A percentile compares a stretch with the other conserved stretches of the same genome.
phyloP scores from a whole-genome alignment of 2,113 vertebrate genomes.

The Pomatostomus ruficeps region DNA sequence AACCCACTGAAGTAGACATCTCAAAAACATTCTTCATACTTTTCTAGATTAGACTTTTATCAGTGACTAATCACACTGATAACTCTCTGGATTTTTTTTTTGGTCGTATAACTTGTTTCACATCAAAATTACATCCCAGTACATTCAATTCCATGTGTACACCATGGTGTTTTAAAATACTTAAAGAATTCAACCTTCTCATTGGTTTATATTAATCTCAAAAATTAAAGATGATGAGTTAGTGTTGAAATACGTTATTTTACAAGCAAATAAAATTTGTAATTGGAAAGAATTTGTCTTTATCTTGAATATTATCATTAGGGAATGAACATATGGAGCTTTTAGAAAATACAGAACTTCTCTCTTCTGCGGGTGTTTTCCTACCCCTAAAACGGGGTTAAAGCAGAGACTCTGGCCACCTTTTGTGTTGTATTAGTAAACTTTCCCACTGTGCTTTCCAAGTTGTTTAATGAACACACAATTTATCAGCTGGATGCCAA shows the following conservation, averaged over 20 bases:
- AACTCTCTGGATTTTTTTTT: background rate
- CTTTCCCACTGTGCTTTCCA: constrained; percentile 4
- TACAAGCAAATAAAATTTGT: background rate
- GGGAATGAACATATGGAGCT: background rate
- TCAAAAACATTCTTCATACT: background rate
- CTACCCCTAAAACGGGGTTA: background rate
- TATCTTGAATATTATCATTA: background rate
- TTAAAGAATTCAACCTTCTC: background rate
- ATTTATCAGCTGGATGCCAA: background rate
- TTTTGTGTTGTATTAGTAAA: constrained; percentile 31
- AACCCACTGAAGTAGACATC: background rate
- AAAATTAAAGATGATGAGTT: background rate
- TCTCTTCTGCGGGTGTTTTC: background rate
- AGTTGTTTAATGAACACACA: background rate
- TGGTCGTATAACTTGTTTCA: background rate
- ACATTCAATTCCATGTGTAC: background rate
- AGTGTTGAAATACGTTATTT: background rate
- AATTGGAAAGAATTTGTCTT: background rate
- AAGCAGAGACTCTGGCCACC: background rate
- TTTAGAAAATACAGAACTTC: background rate
- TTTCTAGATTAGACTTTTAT: background rate
- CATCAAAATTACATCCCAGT: background rate
- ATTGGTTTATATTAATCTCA: background rate
- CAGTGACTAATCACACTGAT: background rate
- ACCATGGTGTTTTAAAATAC: background rate